Evolutionary conservation across 1,140 invertebrate genomes (phyloP).

Genomic region (Mamestra configurata): DNA sequence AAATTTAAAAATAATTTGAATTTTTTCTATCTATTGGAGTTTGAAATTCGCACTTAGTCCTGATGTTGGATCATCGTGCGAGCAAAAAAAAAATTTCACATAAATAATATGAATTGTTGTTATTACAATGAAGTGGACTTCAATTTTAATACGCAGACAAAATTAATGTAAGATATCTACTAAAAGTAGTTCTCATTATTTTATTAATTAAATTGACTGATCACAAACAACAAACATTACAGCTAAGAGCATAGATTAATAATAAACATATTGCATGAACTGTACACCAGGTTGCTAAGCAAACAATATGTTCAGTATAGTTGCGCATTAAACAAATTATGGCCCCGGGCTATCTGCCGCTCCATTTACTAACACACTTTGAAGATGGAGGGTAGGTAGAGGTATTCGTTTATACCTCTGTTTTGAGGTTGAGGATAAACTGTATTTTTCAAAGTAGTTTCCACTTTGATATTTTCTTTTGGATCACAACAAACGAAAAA

Average conservation of each 20-base stretch:
- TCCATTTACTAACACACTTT: constrained; percentile 52
- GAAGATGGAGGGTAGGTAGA: constrained; percentile 29
- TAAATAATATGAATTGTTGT: too few relatives aligned
- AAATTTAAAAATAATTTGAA: too few relatives aligned
- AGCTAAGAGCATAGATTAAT: constrained; percentile 13
- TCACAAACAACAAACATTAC: neutral
- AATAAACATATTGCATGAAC: constrained; percentile 2
- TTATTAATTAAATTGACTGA: neutral
- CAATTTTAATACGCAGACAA: too few relatives aligned
- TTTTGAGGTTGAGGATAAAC: neutral
- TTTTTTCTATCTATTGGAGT: too few relatives aligned
- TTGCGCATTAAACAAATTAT: constrained; percentile 68
- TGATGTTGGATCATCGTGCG: too few relatives aligned
- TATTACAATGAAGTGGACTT: too few relatives aligned
- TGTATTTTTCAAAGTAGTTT: neutral
- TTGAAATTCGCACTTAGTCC: too few relatives aligned
- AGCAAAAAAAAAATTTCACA: too few relatives aligned
- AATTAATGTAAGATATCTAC: too few relatives aligned
- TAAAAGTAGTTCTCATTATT: neutral
- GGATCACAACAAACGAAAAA: neutral
- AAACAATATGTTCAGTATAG: constrained; percentile 38
- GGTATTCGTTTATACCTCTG: neutral
- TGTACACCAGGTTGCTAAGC: constrained; percentile 18
- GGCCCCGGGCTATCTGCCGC: constrained; percentile 55
- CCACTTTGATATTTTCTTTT: neutral